Evolutionary conservation across 2,797 vertebrate genomes (phyloP).

Genomic region (Kryptopterus vitreolus): DNA sequence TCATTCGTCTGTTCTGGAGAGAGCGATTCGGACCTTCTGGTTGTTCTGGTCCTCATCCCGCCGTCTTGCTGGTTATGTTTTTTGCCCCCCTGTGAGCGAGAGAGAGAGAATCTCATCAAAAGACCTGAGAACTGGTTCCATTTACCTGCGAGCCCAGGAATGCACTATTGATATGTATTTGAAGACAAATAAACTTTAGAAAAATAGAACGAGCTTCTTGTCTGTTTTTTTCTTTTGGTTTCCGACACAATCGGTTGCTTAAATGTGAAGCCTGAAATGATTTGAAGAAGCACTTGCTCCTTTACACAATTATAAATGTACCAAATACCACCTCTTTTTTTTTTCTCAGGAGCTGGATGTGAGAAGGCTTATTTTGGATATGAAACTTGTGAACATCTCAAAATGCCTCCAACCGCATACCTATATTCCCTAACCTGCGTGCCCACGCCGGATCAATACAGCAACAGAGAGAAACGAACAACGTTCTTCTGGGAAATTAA

Average conservation of each 20-base stretch:
- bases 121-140: constrained; percentile 65
- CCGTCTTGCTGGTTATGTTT: constrained; percentile 58
- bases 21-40: constrained; percentile 52
- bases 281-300: background rate
- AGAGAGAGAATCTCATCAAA: constrained; percentile 53
- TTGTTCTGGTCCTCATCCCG: constrained; percentile 50
- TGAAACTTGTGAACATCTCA: constrained; percentile 19
- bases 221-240: constrained; percentile 11
- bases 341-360: constrained; percentile 8
- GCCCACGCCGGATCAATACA: constrained; percentile 33
- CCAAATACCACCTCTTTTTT: constrained; percentile 14
- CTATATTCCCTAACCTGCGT: constrained; percentile 26
- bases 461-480: background rate
- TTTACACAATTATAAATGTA: constrained; percentile 8
- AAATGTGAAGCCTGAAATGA: background rate
- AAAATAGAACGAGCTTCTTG: constrained; percentile 37
- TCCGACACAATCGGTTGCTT: background rate
- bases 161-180: constrained; percentile 76
- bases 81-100: constrained; percentile 47
- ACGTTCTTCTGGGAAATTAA: background rate
- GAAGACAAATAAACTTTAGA: constrained; percentile 77
- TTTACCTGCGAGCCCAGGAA: constrained; percentile 74
- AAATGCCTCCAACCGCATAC: constrained; percentile 17
- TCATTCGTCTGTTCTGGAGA: constrained; percentile 51
- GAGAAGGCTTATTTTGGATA: constrained; percentile 22